phyloP scores from a whole-genome alignment of 1,140 invertebrate species.

The Drosophila repletoides region DNA sequence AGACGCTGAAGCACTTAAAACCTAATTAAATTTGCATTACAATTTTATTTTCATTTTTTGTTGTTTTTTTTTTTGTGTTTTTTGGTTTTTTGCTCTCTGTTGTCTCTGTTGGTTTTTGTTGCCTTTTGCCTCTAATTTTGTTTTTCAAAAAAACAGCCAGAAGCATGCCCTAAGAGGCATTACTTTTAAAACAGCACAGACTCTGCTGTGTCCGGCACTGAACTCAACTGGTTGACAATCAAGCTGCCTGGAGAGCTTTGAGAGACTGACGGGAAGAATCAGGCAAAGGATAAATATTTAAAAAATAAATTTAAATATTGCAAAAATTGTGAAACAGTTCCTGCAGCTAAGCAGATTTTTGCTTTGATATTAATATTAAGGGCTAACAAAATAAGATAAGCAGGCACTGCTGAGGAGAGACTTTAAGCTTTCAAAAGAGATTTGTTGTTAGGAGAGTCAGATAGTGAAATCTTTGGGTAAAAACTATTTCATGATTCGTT shows the following conservation, averaged over 20 bases:
- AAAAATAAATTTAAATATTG: not conserved
- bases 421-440: not conserved
- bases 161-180: slow-evolving; percentile 46
- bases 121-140: slow-evolving; percentile 63
- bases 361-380: slow-evolving; percentile 48
- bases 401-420: not conserved
- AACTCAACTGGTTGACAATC: slow-evolving; percentile 66
- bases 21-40: slow-evolving; percentile 80
- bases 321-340: not conserved
- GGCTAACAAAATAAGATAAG: no score
- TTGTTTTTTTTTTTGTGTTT: slow-evolving; percentile 12
- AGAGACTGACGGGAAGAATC: not conserved
- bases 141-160: slow-evolving; percentile 71
- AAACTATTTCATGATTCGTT: no score
- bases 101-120: slow-evolving; percentile 20
- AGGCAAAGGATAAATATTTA: slow-evolving; percentile 8
- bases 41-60: slow-evolving; percentile 59
- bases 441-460: no score
- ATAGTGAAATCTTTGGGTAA: no score
- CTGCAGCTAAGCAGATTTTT: slow-evolving; percentile 40
- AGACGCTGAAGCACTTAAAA: slow-evolving; percentile 71
- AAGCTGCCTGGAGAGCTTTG: slow-evolving; percentile 21
- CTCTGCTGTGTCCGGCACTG: slow-evolving; percentile 30
- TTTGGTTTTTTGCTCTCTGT: slow-evolving; percentile 8
- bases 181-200: slow-evolving; percentile 41